Base-by-base conservation (phyloP, 2,113 vertebrate genomes). In the Cacatua alba region DNA sequence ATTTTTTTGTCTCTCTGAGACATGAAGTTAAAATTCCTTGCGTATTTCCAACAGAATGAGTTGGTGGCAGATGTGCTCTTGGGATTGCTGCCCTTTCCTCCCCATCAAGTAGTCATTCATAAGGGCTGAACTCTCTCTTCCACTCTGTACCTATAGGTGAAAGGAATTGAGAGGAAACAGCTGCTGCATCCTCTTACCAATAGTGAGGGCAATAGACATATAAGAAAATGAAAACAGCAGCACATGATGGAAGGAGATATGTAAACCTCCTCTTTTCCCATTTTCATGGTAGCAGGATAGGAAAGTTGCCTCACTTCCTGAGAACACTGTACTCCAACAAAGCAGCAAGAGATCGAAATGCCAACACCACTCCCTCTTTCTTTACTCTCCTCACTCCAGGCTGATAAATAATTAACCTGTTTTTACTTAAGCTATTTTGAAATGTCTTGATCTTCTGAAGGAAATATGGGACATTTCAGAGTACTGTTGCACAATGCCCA, bases 11-110 rank as follows among this genome's bases (percentile, higher is more conserved):
- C n/a, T 69, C 9, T 46, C 60, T 60, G 26, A 76, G 52, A 76
- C 6, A 31, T 0, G 0, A 69, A 28, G 9, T 49, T 71, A 29
- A 81, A 81, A 35, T 70, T 84, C 31, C 23, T 68, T 17, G 17
- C 35, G 39, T 75, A 52, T 79, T 82, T 84, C 55, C 79, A 51
- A 18, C 33, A 19, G 15, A 39, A 23, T 53, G 46, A 44, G 67
- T 60, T 0, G 0, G 26, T 17, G 1, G 13, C 63, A 90, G 79
- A 11, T 29, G 43, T 14, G 9, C 46, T 82, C 10, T 49, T 75
- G 43, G 51, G 35, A 75, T 46, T 63, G n/a, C 29, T 71, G 65
- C 33, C 23, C 18, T 84, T 60, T 89, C 44, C 31, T 84, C 57
- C 29, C 18, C 20, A 6, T 10, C n/a, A 39, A 84, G 28, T 7